Conservation (phyloP, 2,113 vertebrate species). For the Pollachius pollachius region DNA sequence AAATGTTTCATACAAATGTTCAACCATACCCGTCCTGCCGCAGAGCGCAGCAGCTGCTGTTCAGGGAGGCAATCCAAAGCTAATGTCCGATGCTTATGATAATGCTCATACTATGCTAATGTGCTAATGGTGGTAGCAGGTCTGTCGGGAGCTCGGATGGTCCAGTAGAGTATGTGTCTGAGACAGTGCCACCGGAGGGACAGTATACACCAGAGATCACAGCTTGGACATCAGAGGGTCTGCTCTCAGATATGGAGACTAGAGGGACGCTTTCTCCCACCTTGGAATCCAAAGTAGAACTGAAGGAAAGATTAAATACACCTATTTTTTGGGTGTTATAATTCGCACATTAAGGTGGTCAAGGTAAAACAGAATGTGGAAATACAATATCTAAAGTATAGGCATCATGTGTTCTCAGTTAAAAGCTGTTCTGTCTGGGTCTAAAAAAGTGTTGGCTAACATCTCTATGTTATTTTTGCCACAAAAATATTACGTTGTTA, state of each 20-base stretch:
- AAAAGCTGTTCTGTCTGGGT: no score
- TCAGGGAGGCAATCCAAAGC: constrained; percentile 1
- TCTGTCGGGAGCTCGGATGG: constrained; percentile 10
- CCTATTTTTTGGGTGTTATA: no score
- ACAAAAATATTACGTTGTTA: no score
- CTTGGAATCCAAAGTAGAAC: no score
- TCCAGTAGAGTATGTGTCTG: constrained; percentile 36
- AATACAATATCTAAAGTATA: neutral
- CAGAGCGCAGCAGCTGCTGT: neutral
- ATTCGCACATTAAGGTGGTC: neutral
- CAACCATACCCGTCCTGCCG: no score
- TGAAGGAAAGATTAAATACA: no score
- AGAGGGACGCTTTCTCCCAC: no score
- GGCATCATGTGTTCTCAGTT: no score
- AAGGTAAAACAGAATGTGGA: neutral
- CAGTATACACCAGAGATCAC: constrained; percentile 32
- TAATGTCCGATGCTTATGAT: constrained; percentile 1
- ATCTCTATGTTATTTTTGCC: no score
- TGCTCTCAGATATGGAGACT: no score
- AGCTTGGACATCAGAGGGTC: constrained; percentile 38
- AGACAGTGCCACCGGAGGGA: constrained; percentile 36
- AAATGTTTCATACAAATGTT: no score
- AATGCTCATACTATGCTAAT: constrained; percentile 18
- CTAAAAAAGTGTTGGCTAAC: no score
- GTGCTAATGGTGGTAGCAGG: neutral